Evolutionary conservation across 2,113 vertebrate genomes (phyloP).

Genomic region (Rhinopithecus roxellana): DNA sequence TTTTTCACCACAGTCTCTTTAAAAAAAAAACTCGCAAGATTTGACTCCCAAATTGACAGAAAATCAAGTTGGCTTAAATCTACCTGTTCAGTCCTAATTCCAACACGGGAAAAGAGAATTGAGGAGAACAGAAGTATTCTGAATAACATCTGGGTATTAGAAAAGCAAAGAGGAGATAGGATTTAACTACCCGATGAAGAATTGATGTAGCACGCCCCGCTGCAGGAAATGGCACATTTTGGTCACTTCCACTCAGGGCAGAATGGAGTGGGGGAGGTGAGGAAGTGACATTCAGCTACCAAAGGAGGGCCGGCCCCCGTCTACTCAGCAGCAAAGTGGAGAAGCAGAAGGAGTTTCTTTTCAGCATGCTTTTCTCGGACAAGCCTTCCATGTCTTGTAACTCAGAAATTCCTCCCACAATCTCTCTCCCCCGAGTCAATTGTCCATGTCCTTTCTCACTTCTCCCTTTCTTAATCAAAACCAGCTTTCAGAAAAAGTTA

Average conservation of each 20-base stretch:
- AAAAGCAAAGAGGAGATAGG: fast-evolving
- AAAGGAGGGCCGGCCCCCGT: fast-evolving
- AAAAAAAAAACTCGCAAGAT: constrained; percentile 16
- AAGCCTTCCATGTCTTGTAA: not conserved
- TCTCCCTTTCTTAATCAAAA: not conserved
- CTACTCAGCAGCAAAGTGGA: not conserved
- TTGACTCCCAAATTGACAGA: not conserved
- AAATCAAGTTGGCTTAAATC: not conserved
- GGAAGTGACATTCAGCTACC: not conserved
- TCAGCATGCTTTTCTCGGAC: fast-evolving
- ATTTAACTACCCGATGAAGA: fast-evolving
- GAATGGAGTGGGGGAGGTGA: fast-evolving
- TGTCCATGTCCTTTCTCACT: not conserved
- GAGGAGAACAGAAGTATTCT: not conserved
- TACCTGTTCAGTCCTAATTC: not conserved
- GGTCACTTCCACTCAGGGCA: not conserved
- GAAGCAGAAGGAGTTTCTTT: not conserved
- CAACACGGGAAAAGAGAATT: not conserved
- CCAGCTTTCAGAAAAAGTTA: not conserved
- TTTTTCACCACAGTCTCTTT: not conserved
- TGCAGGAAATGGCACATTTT: no score
- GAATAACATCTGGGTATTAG: not conserved
- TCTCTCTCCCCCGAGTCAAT: no score
- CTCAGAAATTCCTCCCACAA: not conserved
- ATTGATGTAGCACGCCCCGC: fast-evolving